phyloP scores from a whole-genome alignment of 2,113 vertebrate genomes.

The Gracilinanus agilis region DNA sequence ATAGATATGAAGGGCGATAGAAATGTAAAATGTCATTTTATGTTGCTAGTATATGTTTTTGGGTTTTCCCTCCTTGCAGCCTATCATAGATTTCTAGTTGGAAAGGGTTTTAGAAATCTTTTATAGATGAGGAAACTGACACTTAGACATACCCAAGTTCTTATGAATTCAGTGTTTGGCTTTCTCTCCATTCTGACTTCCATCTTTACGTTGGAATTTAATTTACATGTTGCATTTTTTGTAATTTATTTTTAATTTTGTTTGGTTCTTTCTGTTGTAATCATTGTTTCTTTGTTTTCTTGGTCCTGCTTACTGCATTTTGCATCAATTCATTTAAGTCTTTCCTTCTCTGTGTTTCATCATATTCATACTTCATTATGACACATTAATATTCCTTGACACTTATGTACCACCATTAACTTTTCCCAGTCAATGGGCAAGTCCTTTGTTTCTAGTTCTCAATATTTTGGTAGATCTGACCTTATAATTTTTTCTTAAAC shows the following conservation, averaged over 20 bases:
- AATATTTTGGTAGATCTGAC: not conserved
- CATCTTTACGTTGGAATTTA: not conserved
- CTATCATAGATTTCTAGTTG: not conserved
- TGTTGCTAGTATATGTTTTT: not conserved
- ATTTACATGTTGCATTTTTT: not conserved
- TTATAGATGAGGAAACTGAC: not conserved
- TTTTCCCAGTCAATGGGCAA: not conserved
- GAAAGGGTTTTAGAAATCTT: not conserved
- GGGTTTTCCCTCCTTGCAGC: not conserved
- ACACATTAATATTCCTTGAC: not conserved
- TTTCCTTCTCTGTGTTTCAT: not conserved
- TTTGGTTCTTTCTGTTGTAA: not conserved
- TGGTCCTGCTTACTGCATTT: not conserved
- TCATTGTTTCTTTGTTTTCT: not conserved
- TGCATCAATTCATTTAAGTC: not conserved
- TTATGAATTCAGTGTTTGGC: not conserved
- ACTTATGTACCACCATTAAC: not conserved
- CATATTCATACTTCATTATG: not conserved
- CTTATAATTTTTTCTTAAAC: not conserved
- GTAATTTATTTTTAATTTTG: not conserved
- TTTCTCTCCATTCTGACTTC: not conserved
- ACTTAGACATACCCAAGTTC: not conserved
- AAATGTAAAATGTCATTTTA: not conserved
- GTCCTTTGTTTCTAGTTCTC: not conserved
- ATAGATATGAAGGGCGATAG: not conserved